Base-by-base conservation (phyloP, 1,140 invertebrate genomes). In the Panagrolaimus sp. region DNA sequence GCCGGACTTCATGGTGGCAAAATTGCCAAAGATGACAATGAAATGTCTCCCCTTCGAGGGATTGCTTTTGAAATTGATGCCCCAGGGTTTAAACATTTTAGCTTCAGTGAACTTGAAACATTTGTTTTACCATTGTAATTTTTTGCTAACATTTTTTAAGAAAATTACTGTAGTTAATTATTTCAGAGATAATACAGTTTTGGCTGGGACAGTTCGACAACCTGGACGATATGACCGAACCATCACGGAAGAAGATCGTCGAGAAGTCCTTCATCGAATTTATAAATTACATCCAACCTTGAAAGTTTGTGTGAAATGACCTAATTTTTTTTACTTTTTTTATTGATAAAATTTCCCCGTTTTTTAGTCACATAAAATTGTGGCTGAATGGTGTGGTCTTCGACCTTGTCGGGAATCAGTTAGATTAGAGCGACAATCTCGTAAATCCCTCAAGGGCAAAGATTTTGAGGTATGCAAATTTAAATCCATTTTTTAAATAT, bases 181-280 rank as follows among this genome's bases (percentile, higher is more conserved):
- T 38, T 38, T 4, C 7, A 38, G 32, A 66, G 14, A 64, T 75
- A n/a, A 66, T 68, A 10, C 46, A 21, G 28, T 58, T 24, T n/a
- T 58, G 10, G 52, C 73, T 21, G 91, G 91, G 1, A 90, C 90
- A 1, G 91, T 90, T 0, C 86, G 88, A 69, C 89, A 91, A 81
- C 84, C 86, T 71, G 83, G 85, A 55, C 86, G 91, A 78, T 90
- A 86, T 78, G 88, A 88, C 78, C 79, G 78, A 0, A 78, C 83
- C 7, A 73, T 88, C 0, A 84, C 86, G 71, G 74, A 83, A 0
- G 72, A 84, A 32, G 90, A 91, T 75, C 86, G 84, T 0, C 77
- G 86, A 45, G 87, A 87, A 52, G 90, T 91, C 75, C 73, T 86
- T 21, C 76, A 87, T 5, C 88, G 89, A 21, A 91, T 90, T 70